These are phyloP conservation scores for Ooceraea biroi DNA, from an alignment of 1,140 invertebrate genomes.

Conservation along the genomic window DNA sequence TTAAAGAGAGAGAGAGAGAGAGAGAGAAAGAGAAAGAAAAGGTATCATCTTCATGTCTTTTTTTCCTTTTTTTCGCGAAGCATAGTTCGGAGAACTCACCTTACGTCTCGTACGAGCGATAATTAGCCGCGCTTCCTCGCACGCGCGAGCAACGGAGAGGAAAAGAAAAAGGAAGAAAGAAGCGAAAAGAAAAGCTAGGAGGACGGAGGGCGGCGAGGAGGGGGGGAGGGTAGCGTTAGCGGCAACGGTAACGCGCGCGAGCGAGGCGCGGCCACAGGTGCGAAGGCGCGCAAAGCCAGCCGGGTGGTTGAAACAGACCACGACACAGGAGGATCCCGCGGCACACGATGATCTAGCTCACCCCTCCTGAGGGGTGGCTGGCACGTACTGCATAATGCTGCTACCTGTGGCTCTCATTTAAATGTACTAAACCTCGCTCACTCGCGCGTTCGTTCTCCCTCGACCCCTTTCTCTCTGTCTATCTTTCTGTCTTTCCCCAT, in stretches of 20 bases:
- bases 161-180: neutral
- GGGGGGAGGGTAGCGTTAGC: conserved; percentile 8
- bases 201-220: neutral
- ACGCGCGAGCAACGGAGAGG: conserved; percentile 27
- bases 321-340: conserved; percentile 68
- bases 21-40: neutral
- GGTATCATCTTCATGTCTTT: neutral
- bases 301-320: conserved; percentile 71
- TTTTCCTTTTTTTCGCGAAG: conserved; percentile 4
- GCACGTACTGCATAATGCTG: conserved; percentile 82
- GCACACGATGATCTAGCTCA: conserved; percentile 79
- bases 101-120: conserved; percentile 52
- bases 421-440: conserved; percentile 79
- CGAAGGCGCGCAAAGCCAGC: conserved; percentile 71
- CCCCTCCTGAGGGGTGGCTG: conserved; percentile 77
- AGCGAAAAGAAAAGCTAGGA: neutral
- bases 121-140: conserved; percentile 59
- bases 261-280: conserved; percentile 67
- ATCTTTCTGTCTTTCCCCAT: conserved; percentile 23
- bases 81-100: conserved; percentile 19
- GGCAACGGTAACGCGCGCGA: conserved; percentile 48
- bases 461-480: conserved; percentile 25
- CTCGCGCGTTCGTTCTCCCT: conserved; percentile 48
- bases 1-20: neutral
- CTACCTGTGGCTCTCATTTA: conserved; percentile 84